Base-by-base conservation (phyloP, 2,888 invertebrate genomes). In the Chelonus formosanus region DNA sequence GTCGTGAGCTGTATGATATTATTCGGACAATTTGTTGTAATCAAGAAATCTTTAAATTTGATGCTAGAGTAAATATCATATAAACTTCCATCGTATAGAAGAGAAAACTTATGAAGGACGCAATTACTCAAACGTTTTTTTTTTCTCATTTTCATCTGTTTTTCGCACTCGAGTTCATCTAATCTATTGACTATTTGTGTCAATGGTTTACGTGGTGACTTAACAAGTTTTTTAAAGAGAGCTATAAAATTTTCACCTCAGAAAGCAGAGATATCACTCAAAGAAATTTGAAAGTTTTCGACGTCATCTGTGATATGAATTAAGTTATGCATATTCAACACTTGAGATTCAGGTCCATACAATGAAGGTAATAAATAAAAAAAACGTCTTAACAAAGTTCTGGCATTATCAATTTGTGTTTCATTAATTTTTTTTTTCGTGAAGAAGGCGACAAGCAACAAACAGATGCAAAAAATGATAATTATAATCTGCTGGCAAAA, bases 281-380 rank as follows among this genome's bases (percentile, higher is more conserved):
- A 56, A 7, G 67, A 35, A 31, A 8, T 20, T 54, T 67, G 10
- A 52, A 59, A 48, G 63, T 63, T 20, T 20, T 43, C 34, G 3
- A 68, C 68, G 56, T 71, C 71, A 52, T 70, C 68, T 7, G 67
- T 3, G 35, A 71, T 4, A 36, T 71, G 71, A 44, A 71, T 62
- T 36, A 71, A 62, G 62, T 66, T 53, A 55, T 71, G 69, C 36
- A 50, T 45, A 3, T 47, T 63, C 35, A 56, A 36, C 31, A 34
- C 40, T 31, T 47, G 56, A 8, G 48, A 63, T 8, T 53, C 34
- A 43, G 56, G 7, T 5, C 54, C 54, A n/a, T 54, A 54, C n/a
- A 36, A 10, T 34, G 54, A 54, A 8, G 54, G 36, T 35, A 54
- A 54, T n/a, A 54, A 36, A n/a, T n/a, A 54, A 54, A 54, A 54